These are phyloP conservation scores for Sapayoa aenigma DNA, from an alignment of 2,113 vertebrate species.

Conservation along the genomic window DNA sequence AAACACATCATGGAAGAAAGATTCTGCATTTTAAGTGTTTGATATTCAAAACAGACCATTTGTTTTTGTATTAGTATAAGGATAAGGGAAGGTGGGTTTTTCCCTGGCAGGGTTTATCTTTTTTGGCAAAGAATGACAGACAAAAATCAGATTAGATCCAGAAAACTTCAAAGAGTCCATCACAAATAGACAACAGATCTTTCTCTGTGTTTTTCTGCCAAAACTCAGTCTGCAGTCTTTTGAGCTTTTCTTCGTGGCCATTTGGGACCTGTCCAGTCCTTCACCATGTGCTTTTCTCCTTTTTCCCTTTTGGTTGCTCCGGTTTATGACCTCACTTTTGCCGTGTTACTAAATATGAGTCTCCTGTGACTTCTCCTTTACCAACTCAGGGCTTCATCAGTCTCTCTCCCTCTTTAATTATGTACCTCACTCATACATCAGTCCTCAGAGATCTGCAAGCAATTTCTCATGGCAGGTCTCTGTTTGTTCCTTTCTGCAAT, in stretches of 20 bases:
- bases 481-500: background rate
- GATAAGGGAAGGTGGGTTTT: constrained; percentile 40
- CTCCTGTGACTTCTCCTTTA: constrained; percentile 36
- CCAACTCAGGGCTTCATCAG: background rate
- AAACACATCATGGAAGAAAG: background rate
- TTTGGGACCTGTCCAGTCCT: constrained; percentile 53
- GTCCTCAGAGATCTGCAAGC: background rate
- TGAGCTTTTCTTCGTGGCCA: constrained; percentile 38
- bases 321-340: constrained; percentile 44
- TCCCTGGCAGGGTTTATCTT: constrained; percentile 52
- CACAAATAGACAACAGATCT: constrained; percentile 55
- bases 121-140: constrained; percentile 61
- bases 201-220: constrained; percentile 57
- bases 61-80: constrained; percentile 12
- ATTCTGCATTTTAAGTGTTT: constrained; percentile 1
- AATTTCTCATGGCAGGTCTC: background rate
- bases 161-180: constrained; percentile 63
- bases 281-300: constrained; percentile 40
- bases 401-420: constrained; percentile 34
- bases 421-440: constrained; percentile 10
- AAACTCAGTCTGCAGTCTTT: constrained; percentile 19
- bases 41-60: constrained; percentile 51
- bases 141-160: constrained; percentile 54
- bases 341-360: constrained; percentile 25
- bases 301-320: background rate